A percentile compares a stretch with the other conserved stretches of the same genome.
These are phyloP conservation scores for Echinops telfairi DNA, from an alignment of 2,113 vertebrate species.

Conservation along the genomic window DNA sequence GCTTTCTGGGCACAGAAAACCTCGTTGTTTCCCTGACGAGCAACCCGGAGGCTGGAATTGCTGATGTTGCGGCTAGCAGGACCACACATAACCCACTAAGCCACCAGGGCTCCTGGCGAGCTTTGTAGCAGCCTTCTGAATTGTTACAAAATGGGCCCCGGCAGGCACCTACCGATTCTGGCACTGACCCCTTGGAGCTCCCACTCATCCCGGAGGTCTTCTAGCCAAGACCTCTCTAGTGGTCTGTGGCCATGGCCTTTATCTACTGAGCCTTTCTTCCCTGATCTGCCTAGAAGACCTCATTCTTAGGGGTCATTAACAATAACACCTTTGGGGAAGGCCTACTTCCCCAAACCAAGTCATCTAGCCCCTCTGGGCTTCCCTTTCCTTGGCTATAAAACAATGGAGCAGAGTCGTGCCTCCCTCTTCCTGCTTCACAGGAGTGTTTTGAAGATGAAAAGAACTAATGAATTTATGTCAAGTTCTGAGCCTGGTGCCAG, in stretches of 20 bases:
- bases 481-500: not conserved
- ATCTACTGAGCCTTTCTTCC: slow-evolving; percentile 28
- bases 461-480: not conserved
- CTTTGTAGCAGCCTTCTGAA: not conserved
- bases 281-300: not conserved
- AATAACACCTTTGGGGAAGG: not conserved
- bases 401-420: not conserved
- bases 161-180: not conserved
- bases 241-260: not conserved
- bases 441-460: not conserved
- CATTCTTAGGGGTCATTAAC: slow-evolving; percentile 4
- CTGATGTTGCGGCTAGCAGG: no score
- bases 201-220: not conserved
- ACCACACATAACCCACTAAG: no score
- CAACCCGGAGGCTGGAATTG: no score
- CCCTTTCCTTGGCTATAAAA: slow-evolving; percentile 27
- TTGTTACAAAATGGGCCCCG: not conserved
- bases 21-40: no score
- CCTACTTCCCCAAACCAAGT: slow-evolving; percentile 3
- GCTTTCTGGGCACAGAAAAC: no score
- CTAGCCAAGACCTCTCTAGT: slow-evolving; percentile 2
- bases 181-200: not conserved
- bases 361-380: slow-evolving; percentile 16
- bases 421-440: not conserved
- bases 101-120: not conserved